Base-by-base conservation (phyloP, 2,797 vertebrate species). In the Champsocephalus esox region DNA sequence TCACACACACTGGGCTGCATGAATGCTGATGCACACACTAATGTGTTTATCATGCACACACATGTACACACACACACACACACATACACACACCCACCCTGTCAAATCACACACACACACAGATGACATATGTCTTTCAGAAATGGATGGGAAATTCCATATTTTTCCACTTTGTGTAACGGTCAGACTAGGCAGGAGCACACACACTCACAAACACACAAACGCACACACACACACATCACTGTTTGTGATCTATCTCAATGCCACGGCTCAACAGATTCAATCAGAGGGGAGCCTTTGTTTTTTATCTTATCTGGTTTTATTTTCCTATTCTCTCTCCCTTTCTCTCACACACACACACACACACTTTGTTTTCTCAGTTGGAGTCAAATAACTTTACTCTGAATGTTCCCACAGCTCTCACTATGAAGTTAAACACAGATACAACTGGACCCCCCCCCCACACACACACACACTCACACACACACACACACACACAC, bases 261-360 rank as follows among this genome's bases (percentile, higher is more conserved):
- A 93, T 94, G 92, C 90, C 90, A 94, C 78, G 92, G 93, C 92
- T 94, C 92, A 94, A 88, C 89, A 93, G 89, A 94, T 93, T 93
- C 92, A 94, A 94, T 94, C 94, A 94, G 89, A 89, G 79, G 81
- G 70, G 83, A 88, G 89, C 74, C 80, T 91, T 91, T 89, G 87
- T 88, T 92, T 92, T 87, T 83, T 87, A 13, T 71, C 44, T 71
- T 81, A 70, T 88, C 82, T 90, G 77, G 87, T 91, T 92, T 89
- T 91, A 81, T 88, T 91, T 90, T 85, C 66, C 73, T 66, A 21
- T 67, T 66, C 72, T 71, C 62, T 64, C 70, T 69, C 62, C 58
- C 66, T 46, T 46, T 59, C 38, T 34, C 13, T 4, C 49, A 8
- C 32, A 19, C 61, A 13, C 49, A 17, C 70, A 32, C 45, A 21